Evolutionary conservation across 2,797 vertebrate species (phyloP), one percentile per base, ranked within the genome.

Genomic region (Astyanax mexicanus): DNA sequence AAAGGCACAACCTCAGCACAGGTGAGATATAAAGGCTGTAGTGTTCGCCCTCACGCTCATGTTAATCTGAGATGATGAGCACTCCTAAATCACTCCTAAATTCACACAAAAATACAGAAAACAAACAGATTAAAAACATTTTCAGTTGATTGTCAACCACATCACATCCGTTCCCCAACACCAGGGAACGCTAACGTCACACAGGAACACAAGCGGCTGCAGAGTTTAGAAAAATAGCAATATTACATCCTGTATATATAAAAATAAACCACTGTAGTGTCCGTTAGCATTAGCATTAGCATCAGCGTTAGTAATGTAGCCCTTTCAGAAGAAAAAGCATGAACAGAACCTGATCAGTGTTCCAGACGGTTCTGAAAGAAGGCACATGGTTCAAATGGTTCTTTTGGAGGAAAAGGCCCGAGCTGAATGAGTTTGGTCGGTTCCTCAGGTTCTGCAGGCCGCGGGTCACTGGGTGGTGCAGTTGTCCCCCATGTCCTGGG

Each of bases 401-500:
- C 45, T 3, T 19, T 8, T 45, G n/a, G 45, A 19, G 45, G 15
- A 49, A 49, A 6, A 19, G n/a, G 4, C 45, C 19, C 49, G 45
- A 15, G 15, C 44, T 5, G 23, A 9, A 25, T 10, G 23, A 7
- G 47, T 49, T 52, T 8, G 23, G 49, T 15, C 17, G 27, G 61
- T 21, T 32, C 6, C 23, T 40, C 80, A 86, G 64, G 51, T 52
- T 12, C 51, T n/a, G 67, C 80, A 85, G 64, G 51, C 52, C 10
- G 52, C n/a, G 67, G 60, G 78, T 93, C 86, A 99, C 80, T 99
- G 98, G 25, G 96, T 96, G 83, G 96, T 96, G 90, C 98, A 99
- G 92, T 98, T 99, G 72, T 99, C 97, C 47, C 98, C 98, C 98
- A 99, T 97, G 89, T 99, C 97, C 91, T 99, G 97, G 5, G 98